Percentiles rank a stretch among this genome's conserved stretches.
Conservation (phyloP, 2,888 invertebrate species). For the Yponomeuta malinellus region DNA sequence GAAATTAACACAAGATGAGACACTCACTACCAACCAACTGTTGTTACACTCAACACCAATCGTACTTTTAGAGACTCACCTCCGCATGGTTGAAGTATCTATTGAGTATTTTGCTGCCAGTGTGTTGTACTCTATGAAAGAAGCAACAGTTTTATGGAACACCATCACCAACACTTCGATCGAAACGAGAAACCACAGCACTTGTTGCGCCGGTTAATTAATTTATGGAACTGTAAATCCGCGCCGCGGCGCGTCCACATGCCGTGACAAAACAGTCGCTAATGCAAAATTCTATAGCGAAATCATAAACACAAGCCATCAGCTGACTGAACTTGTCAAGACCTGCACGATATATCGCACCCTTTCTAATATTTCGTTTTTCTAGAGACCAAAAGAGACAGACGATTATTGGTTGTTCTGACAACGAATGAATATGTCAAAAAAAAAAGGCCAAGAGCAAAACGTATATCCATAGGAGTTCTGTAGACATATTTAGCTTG, state of each 20-base stretch:
- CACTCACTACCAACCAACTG: no score
- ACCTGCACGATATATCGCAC: background rate
- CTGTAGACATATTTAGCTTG: no score
- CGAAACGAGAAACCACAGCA: background rate
- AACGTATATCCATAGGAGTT: no score
- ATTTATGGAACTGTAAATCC: background rate
- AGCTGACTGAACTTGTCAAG: conserved; percentile 12
- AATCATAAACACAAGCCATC: background rate
- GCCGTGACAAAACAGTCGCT: background rate
- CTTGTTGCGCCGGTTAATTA: background rate
- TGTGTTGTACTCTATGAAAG: no score
- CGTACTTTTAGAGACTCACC: background rate
- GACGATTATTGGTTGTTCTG: no score
- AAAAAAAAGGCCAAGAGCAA: no score
- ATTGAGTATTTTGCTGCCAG: no score
- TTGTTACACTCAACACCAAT: no score
- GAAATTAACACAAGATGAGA: no score
- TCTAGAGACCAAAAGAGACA: no score
- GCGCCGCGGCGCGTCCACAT: background rate
- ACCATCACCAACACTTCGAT: background rate
- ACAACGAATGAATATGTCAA: no score
- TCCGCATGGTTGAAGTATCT: background rate
- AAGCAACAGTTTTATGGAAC: background rate
- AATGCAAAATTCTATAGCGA: background rate
- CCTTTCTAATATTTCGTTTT: no score